A percentile compares a stretch with the other conserved stretches of the same genome.
These are phyloP conservation scores for Melanophora roralis DNA, from an alignment of 2,888 invertebrate species.

Conservation along the genomic window DNA sequence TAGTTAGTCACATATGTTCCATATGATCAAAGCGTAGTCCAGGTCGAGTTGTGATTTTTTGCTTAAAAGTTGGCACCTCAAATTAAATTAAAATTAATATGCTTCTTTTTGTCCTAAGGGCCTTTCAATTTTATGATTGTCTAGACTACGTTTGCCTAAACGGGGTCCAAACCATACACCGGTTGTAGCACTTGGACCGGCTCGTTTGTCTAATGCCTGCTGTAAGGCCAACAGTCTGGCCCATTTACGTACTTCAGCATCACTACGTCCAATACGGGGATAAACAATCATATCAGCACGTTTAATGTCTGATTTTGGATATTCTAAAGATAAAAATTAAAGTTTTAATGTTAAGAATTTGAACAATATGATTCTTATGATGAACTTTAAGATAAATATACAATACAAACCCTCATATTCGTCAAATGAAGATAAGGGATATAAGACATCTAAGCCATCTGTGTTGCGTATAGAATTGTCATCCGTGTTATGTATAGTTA, in stretches of 20 bases:
- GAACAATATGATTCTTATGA: too few relatives aligned
- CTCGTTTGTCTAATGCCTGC: slow-evolving; percentile 74
- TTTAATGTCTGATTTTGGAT: slow-evolving; percentile 74
- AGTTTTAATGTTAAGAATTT: too few relatives aligned
- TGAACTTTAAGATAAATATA: neutral
- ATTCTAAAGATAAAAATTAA: slow-evolving; percentile 64
- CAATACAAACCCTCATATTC: slow-evolving; percentile 78
- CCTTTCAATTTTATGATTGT: slow-evolving; percentile 50
- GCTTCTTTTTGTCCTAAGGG: slow-evolving; percentile 43
- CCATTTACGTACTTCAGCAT: slow-evolving; percentile 73
- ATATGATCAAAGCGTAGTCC: slow-evolving; percentile 8
- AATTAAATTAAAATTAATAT: slow-evolving; percentile 54
- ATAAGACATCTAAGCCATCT: slow-evolving; percentile 73
- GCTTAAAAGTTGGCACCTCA: neutral
- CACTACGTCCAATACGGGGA: slow-evolving; percentile 77
- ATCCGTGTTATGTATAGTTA: slow-evolving; percentile 69
- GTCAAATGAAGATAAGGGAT: slow-evolving; percentile 77
- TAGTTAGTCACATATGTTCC: slow-evolving; percentile 25
- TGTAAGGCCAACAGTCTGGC: slow-evolving; percentile 73
- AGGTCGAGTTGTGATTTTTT: slow-evolving; percentile 30
- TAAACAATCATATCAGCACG: slow-evolving; percentile 77
- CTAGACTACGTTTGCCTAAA: slow-evolving; percentile 79
- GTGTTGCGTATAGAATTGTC: too few relatives aligned
- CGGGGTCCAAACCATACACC: slow-evolving; percentile 85
- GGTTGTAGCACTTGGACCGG: slow-evolving; percentile 75